phyloP scores from a whole-genome alignment of 2,797 vertebrate genomes.

The Tinamus major region DNA sequence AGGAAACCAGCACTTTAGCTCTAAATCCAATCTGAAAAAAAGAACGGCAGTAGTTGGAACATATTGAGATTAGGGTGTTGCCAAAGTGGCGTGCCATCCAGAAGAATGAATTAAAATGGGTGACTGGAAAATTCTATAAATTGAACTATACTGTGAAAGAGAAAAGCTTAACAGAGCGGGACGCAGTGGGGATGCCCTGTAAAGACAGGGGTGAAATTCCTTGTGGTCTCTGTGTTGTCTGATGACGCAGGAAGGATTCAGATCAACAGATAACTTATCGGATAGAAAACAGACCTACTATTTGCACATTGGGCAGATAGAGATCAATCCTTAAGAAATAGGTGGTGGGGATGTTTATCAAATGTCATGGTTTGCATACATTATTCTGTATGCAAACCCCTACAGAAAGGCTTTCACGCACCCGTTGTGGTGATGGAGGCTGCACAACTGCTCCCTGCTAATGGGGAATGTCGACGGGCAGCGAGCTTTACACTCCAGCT shows the following conservation, averaged over 20 bases:
- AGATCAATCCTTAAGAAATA: background rate
- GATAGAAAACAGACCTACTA: background rate
- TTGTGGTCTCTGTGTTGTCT: background rate
- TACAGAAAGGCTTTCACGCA: background rate
- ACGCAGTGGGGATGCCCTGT: no score
- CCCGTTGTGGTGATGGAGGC: accelerated
- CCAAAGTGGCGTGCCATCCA: background rate
- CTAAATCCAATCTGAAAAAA: background rate
- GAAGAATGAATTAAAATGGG: background rate
- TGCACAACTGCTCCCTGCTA: background rate
- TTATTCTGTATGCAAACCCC: background rate
- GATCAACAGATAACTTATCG: background rate
- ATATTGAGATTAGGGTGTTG: background rate
- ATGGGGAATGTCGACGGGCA: background rate
- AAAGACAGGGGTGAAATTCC: background rate
- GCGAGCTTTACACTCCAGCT: background rate
- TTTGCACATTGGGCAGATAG: background rate
- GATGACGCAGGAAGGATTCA: background rate
- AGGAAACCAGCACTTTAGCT: background rate
- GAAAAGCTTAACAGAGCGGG: background rate
- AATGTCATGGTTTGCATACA: background rate
- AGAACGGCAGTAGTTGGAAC: background rate
- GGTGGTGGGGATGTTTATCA: background rate
- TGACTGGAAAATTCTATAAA: background rate
- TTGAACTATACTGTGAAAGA: background rate